These are phyloP conservation scores for Gymnarchus niloticus DNA, from an alignment of 2,113 vertebrate genomes.

Conservation along the genomic window DNA sequence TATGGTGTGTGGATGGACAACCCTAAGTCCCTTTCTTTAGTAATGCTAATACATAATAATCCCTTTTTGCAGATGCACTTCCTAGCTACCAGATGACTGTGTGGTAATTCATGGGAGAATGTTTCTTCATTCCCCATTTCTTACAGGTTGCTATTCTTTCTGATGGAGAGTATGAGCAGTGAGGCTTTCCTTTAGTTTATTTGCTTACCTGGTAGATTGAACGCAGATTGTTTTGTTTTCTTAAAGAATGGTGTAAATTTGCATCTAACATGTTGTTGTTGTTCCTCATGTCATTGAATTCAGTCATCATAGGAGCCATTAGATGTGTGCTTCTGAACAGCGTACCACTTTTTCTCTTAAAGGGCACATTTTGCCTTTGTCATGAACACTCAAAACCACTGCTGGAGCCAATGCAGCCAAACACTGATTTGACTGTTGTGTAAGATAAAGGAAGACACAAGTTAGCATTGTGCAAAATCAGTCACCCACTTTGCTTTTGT, in stretches of 20 bases:
- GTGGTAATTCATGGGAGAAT: neutral
- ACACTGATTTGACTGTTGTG: neutral
- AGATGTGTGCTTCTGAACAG: too few relatives aligned
- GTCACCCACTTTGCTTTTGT: neutral
- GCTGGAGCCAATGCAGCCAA: neutral
- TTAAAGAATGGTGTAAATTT: too few relatives aligned
- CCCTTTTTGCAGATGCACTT: neutral
- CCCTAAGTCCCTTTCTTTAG: neutral
- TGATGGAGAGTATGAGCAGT: neutral
- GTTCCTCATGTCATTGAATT: too few relatives aligned
- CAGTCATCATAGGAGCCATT: too few relatives aligned
- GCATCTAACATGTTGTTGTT: too few relatives aligned
- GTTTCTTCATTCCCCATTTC: neutral
- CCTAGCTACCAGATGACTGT: neutral
- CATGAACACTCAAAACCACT: neutral
- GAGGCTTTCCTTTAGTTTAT: neutral
- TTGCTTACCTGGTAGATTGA: neutral
- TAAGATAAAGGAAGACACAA: neutral
- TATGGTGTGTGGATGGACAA: neutral
- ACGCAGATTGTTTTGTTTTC: neutral
- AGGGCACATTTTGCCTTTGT: neutral
- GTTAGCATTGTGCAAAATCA: neutral
- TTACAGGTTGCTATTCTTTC: neutral
- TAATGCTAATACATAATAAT: neutral
- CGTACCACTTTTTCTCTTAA: neutral